Percentiles rank a stretch among this genome's conserved stretches.
phyloP scores from a whole-genome alignment of 2,113 vertebrate species.

The Sigmodon hispidus region DNA sequence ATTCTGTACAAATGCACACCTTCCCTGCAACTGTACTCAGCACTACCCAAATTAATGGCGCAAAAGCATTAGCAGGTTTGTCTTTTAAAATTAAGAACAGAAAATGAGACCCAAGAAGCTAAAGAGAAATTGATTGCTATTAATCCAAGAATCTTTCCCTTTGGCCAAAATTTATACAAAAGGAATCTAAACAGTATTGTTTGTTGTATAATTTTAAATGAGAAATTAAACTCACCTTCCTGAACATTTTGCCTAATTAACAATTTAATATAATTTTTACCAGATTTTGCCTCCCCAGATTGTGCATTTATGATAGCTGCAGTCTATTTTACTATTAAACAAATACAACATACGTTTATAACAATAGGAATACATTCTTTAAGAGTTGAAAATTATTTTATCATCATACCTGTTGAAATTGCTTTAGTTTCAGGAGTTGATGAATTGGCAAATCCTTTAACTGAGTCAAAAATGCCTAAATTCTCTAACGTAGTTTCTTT shows the following conservation, averaged over 20 bases:
- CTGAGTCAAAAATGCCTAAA: slow-evolving; percentile 79
- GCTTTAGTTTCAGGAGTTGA: slow-evolving; percentile 73
- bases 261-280: slow-evolving; percentile 55
- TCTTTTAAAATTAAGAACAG: slow-evolving; percentile 21
- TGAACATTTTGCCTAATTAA: slow-evolving; percentile 51
- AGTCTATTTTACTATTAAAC: slow-evolving; percentile 59
- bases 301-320: slow-evolving; percentile 42
- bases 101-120: not conserved
- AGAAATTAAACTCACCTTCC: slow-evolving; percentile 57
- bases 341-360: slow-evolving; percentile 50
- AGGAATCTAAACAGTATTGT: slow-evolving; percentile 34
- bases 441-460: slow-evolving; percentile 75
- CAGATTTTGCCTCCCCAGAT: slow-evolving; percentile 52
- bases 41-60: not conserved
- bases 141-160: slow-evolving; percentile 30
- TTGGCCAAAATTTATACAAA: slow-evolving; percentile 31
- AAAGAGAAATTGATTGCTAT: slow-evolving; percentile 27
- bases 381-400: slow-evolving; percentile 73
- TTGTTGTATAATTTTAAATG: slow-evolving; percentile 52
- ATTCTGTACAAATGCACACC: slow-evolving; percentile 6
- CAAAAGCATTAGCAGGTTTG: not conserved
- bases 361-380: slow-evolving; percentile 62
- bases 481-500: slow-evolving; percentile 67
- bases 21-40: not conserved
- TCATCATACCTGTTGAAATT: slow-evolving; percentile 84